Evolutionary conservation across 2,888 invertebrate genomes (phyloP).

Genomic region (Epistrophella euchroma): DNA sequence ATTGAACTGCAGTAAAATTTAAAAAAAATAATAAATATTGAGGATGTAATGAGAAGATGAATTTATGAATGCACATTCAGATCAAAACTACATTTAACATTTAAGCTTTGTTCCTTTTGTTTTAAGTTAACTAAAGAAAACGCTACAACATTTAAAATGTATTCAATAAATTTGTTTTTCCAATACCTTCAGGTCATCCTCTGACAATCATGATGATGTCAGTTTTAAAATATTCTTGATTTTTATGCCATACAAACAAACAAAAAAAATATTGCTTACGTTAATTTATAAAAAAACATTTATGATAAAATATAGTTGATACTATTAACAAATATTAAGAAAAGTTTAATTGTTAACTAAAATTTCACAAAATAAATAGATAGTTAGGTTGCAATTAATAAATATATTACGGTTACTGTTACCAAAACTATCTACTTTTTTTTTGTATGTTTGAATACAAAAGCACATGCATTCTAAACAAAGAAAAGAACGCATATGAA

Average conservation of each 20-base stretch:
- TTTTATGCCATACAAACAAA: conserved; percentile 74
- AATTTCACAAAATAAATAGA: conserved; percentile 24
- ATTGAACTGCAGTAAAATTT: no score
- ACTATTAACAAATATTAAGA: conserved; percentile 77
- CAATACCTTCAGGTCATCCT: conserved; percentile 83
- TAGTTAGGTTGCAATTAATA: conserved; percentile 28
- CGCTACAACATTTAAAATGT: conserved; percentile 45
- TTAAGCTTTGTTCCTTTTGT: neutral
- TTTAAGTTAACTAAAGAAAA: neutral
- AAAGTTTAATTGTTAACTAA: conserved; percentile 6
- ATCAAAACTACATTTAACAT: conserved; percentile 36
- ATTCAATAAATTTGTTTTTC: conserved; percentile 31
- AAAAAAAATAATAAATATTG: neutral
- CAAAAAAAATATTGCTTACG: conserved; percentile 42
- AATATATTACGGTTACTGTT: conserved; percentile 5
- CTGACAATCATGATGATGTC: conserved; percentile 83
- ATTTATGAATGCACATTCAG: conserved; percentile 23
- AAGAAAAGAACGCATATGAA: conserved; percentile 18
- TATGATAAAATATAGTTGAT: conserved; percentile 54
- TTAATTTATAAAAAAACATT: conserved; percentile 49
- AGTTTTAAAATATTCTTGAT: conserved; percentile 78
- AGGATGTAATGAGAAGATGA: conserved; percentile 7
- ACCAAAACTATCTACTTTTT: conserved; percentile 32
- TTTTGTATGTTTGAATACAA: neutral
- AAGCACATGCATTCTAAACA: conserved; percentile 5